These are phyloP conservation scores for Cryptoprocta ferox DNA, from an alignment of 2,797 vertebrate species.

Conservation along the genomic window DNA sequence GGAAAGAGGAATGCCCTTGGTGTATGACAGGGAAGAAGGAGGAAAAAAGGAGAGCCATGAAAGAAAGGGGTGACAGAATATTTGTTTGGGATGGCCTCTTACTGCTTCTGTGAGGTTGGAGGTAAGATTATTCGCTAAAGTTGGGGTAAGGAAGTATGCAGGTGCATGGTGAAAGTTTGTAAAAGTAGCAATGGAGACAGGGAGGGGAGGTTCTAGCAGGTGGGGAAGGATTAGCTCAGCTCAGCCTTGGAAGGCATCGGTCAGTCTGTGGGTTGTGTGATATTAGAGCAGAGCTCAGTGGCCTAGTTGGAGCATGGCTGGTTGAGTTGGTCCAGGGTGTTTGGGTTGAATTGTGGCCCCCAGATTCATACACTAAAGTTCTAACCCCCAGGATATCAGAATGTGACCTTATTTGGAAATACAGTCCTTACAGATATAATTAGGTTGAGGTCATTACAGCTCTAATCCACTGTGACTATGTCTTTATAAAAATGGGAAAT, in stretches of 20 bases:
- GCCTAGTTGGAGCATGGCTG: background rate
- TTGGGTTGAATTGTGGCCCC: background rate
- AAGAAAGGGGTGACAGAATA: fast-evolving
- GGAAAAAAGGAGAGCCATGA: background rate
- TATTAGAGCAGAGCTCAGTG: background rate
- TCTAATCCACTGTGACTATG: background rate
- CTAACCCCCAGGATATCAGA: background rate
- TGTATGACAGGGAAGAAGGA: background rate
- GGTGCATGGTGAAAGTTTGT: background rate
- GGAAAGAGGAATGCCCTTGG: background rate
- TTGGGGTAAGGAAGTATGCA: background rate
- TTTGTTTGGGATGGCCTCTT: background rate
- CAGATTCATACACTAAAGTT: background rate
- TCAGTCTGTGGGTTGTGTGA: background rate
- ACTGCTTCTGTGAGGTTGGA: background rate
- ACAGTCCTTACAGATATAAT: background rate
- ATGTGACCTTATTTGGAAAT: slow-evolving; percentile 1
- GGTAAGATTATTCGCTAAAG: background rate
- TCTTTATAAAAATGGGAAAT: background rate
- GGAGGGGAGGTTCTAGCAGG: fast-evolving
- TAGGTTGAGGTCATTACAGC: background rate
- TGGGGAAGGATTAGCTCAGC: background rate
- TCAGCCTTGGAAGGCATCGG: background rate
- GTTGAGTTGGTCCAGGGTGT: background rate
- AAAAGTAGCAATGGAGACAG: background rate